These are phyloP conservation scores for Drosophila trapezifrons DNA, from an alignment of 1,140 invertebrate species.

Conservation along the genomic window DNA sequence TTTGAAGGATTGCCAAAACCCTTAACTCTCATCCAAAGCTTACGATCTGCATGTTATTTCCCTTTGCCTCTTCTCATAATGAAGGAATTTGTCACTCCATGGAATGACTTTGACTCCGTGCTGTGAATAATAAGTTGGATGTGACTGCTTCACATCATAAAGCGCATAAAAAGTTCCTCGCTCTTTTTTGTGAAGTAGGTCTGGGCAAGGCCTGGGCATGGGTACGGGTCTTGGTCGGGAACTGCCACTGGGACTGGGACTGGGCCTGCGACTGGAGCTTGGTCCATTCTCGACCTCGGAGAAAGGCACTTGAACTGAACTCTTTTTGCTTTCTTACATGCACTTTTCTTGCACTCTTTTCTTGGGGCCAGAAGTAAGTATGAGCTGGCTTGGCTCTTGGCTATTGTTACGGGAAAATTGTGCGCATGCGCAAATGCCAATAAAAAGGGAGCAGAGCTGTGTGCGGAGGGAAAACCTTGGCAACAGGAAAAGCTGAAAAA, in stretches of 20 bases:
- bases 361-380: not conserved
- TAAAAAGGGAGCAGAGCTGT: constrained; percentile 39
- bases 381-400: constrained; percentile 3
- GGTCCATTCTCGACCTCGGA: constrained; percentile 55
- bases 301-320: constrained; percentile 71
- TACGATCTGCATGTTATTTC: constrained; percentile 3
- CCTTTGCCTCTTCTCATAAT: not conserved
- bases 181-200: constrained; percentile 39
- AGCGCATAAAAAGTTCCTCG: constrained; percentile 40
- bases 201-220: constrained; percentile 37
- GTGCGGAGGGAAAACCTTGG: constrained; percentile 33
- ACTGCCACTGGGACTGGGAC: constrained; percentile 31
- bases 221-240: constrained; percentile 28
- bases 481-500: constrained; percentile 42
- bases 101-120: constrained; percentile 23
- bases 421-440: constrained; percentile 78
- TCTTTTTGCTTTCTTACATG: constrained; percentile 26
- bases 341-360: constrained; percentile 21
- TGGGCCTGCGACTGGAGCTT: constrained; percentile 34
- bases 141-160: constrained; percentile 42
- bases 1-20: constrained; percentile 7
- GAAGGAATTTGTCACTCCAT: constrained; percentile 48
- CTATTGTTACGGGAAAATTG: constrained; percentile 75
- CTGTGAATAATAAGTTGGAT: constrained; percentile 58
- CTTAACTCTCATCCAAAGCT: not conserved